Evolutionary conservation across 2,888 invertebrate species (phyloP), one percentile per base, ranked within the genome.

Genomic region (Toxonevra muliebris): DNA sequence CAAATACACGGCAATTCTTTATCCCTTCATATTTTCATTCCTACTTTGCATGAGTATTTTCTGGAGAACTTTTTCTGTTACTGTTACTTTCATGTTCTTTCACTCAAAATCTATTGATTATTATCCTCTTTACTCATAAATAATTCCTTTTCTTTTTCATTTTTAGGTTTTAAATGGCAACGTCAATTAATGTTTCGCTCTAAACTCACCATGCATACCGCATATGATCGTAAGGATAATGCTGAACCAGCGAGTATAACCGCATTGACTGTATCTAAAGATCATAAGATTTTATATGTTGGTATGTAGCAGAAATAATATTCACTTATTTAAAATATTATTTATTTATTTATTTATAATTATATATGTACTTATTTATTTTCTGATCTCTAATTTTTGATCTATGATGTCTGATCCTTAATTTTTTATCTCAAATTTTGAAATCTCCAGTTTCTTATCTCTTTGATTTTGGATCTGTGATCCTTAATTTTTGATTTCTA

Each of bases 201-300:
- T 82, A 97, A 97, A 87, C 87, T 98, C 76, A 98, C 97, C 13
- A 97, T 98, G 97, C 97, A 97, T 85, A 97, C 97, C 66, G 96
- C 97, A 68, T 97, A 94, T 86, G 97, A 97, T 87, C 89, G 98
- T 53, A 95, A 96, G 81, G 98, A 98, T 87, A 99, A 99, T 87
- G 92, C 94, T 1, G 94, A 96, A 84, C 98, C 98, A 69, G 98
- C 98, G 42, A 94, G 97, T 71, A 94, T 99, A 73, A 98, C 98
- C 20, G 93, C 97, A 58, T 88, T 98, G 41, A 94, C 95, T 54
- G 94, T 98, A 64, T 97, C 98, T 54, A 93, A 91, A 90, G 86
- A 86, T 80, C 89, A 89, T 57, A 87, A 89, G 74, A 89, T 89
- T 0, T 86, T 90, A 17, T 86, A 85, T 79, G 84, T 86, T 58